phyloP scores from a whole-genome alignment of 2,113 vertebrate species.

The Datnioides undecimradiatus region DNA sequence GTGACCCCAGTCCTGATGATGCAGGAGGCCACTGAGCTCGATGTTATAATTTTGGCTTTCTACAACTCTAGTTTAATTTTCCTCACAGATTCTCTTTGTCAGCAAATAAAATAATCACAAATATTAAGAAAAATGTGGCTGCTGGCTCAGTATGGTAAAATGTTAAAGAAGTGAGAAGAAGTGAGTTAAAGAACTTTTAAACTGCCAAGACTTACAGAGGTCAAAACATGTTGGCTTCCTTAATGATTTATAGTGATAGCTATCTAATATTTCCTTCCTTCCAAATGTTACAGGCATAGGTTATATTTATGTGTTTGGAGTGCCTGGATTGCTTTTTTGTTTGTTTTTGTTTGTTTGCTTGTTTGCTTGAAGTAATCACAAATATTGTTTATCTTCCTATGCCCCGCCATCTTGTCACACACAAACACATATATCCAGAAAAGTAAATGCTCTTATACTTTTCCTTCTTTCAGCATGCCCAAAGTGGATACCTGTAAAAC shows the following conservation, averaged over 20 bases:
- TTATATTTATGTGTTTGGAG: too few species aligned
- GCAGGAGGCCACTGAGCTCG: constrained; percentile 34
- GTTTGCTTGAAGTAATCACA: background rate
- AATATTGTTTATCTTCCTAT: background rate
- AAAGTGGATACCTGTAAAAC: background rate
- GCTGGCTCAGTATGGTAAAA: too few species aligned
- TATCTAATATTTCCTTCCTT: too few species aligned
- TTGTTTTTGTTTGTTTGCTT: too few species aligned
- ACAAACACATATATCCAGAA: background rate
- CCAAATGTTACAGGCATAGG: too few species aligned
- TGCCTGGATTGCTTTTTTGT: too few species aligned
- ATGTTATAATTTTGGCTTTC: background rate
- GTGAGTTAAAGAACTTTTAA: too few species aligned
- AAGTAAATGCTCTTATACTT: background rate
- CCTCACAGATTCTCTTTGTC: background rate
- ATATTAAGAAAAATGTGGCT: too few species aligned
- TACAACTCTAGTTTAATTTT: background rate
- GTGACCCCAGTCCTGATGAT: constrained; percentile 41
- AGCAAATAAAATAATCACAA: background rate
- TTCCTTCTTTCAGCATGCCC: background rate
- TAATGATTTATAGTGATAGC: too few species aligned
- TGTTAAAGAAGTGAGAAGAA: too few species aligned
- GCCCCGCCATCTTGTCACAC: background rate
- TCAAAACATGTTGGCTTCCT: too few species aligned
- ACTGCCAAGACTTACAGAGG: too few species aligned